Base-by-base conservation (phyloP, 2,888 invertebrate species). In the Drosophila limbata region DNA sequence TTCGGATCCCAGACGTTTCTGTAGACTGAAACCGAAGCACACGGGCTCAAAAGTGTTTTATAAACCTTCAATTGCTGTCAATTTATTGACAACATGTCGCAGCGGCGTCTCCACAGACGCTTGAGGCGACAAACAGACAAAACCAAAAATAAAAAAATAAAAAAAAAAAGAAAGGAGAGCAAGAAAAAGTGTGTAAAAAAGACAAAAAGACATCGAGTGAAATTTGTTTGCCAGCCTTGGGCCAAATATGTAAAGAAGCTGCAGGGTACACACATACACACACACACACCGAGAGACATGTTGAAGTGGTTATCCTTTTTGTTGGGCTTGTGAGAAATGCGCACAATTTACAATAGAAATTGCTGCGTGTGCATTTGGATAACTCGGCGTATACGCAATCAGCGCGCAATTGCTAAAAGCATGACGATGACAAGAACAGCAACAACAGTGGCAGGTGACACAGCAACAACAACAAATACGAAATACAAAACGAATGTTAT, bases 51-150 rank as follows among this genome's bases (percentile, higher is more conserved):
- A 82, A 81, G 84, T 79, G 84, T 84, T 87, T 87, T 87, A 86
- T 87, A 84, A 88, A 86, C 85, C 85, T 83, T 87, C 85, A 86
- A 86, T 86, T 84, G 87, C 89, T 89, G 88, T 89, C 88, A 87
- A 87, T 88, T 87, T 88, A 89, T 89, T 88, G 89, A 87, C 89
- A 89, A 69, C 81, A 88, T 88, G 81, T 82, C 75, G 84, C 83
- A 77, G 69, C 66, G 68, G 55, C 79, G 66, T 77, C 79, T 77
- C 61, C 63, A 64, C 78, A 66, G 52, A 68, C 65, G 70, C 82
- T 57, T 65, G 55, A 37, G 80, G 84, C 82, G 60, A 51, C 66
- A 72, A 78, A 67, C 65, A 61, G 59, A 63, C 67, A 71, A 73
- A 57, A 40, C 47, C 37, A 21, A 45, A 35, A 51, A n/a, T n/a